A percentile compares a stretch with the other conserved stretches of the same genome.
phyloP scores from a whole-genome alignment of 2,113 vertebrate genomes.

The Phrynosoma blainvillii region DNA sequence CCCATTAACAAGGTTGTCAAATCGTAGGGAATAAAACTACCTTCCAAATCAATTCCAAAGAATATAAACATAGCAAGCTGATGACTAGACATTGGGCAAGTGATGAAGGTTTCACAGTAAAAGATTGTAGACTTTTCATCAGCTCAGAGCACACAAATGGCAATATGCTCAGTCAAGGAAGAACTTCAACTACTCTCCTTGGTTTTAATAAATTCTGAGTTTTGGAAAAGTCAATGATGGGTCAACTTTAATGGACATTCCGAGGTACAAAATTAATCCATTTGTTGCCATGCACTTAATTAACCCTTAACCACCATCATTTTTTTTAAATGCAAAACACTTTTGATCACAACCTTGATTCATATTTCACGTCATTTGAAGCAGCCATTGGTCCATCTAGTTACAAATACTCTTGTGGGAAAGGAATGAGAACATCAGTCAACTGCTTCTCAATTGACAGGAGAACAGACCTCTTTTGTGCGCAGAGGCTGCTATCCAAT shows the following conservation, averaged over 20 bases:
- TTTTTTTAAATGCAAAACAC: background rate
- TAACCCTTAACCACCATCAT: background rate
- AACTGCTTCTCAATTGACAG: no score
- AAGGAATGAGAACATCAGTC: no score
- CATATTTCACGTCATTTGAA: background rate
- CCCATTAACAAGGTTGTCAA: no score
- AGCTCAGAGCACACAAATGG: background rate
- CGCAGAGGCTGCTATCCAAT: no score
- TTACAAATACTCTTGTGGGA: no score
- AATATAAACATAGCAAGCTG: background rate
- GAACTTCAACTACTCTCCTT: background rate
- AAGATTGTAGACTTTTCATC: background rate
- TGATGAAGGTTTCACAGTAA: background rate
- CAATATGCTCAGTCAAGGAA: background rate
- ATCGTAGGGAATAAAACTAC: no score
- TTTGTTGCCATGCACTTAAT: background rate
- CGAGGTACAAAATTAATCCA: background rate
- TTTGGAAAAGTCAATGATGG: background rate
- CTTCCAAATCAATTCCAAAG: background rate
- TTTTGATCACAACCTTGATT: background rate
- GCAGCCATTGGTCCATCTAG: no score
- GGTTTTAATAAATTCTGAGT: no score
- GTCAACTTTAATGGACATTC: background rate
- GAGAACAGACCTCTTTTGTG: no score
- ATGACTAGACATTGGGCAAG: background rate